Base-by-base conservation (phyloP, 2,888 invertebrate species). In the Carterocephalus palaemon region DNA sequence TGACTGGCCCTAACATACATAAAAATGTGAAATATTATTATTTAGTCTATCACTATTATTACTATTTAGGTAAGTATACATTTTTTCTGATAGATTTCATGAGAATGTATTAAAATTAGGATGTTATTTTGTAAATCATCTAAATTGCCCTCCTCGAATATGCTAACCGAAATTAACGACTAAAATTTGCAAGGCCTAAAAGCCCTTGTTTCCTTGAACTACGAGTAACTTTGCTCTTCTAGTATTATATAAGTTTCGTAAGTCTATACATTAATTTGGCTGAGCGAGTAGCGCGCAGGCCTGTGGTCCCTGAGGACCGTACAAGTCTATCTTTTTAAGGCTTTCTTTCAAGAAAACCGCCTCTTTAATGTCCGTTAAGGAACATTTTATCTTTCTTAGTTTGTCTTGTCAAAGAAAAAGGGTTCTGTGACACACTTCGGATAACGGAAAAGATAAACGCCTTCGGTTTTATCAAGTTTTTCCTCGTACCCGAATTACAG, bases 321-420 rank as follows among this genome's bases (percentile, higher is more conserved):
- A 58, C 62, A 62, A 59, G 63, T 56, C 67, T 61, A 74, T 69
- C 76, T 77, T 79, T 83, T 82, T 81, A 81, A 64, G 70, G 77
- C 70, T 68, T 74, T 69, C 66, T 70, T 72, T 65, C 70, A 72
- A 70, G 70, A 70, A 64, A 68, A 72, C 75, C 68, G 62, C 70
- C n/a, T 67, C 81, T 80, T 78, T 84, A 84, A 84, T 83, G 82
- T 80, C 70, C 72, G 74, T 73, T 79, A 73, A 77, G 71, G 75
- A 76, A 72, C 76, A 75, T 84, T 85, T 85, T 85, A 83, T 83
- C 82, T 83, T 76, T 80, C 75, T 75, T 77, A 79, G 77, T 82
- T 79, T 79, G 75, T 78, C 74, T 70, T 73, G 54, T 64, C 59
- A 57, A 70, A 74, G 62, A 64, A 75, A 74, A 83, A 79, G 85